Evolutionary conservation across 2,888 invertebrate genomes (phyloP).

Genomic region (Acanthosepion pharaonis): DNA sequence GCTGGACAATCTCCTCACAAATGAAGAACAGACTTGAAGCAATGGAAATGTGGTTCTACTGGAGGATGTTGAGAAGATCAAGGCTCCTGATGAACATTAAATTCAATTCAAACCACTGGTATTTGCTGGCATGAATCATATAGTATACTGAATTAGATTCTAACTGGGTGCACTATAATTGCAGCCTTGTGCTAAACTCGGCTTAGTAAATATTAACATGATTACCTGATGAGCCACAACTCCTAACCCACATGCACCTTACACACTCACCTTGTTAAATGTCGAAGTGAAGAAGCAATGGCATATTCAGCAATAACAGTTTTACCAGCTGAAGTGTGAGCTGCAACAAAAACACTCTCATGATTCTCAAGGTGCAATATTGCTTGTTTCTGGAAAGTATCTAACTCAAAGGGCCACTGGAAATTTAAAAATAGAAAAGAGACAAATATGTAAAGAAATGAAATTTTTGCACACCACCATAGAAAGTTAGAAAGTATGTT

Average conservation of each 20-base stretch:
- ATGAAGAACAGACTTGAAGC: too few species aligned
- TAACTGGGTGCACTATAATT: too few species aligned
- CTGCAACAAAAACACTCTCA: slow-evolving; percentile 97
- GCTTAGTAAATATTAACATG: not conserved
- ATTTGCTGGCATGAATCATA: too few species aligned
- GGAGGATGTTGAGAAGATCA: too few species aligned
- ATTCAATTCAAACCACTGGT: too few species aligned
- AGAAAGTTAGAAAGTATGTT: too few species aligned
- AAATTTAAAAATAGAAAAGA: slow-evolving; percentile 48
- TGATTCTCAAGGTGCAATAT: slow-evolving; percentile 93
- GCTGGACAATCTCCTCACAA: too few species aligned
- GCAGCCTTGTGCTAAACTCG: too few species aligned
- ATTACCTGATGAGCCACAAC: not conserved
- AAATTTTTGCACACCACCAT: too few species aligned
- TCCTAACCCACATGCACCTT: not conserved
- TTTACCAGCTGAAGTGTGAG: slow-evolving; percentile 97
- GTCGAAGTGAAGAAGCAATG: slow-evolving; percentile 92
- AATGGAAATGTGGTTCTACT: too few species aligned
- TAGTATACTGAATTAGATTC: too few species aligned
- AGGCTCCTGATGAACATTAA: too few species aligned
- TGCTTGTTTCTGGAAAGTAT: slow-evolving; percentile 97
- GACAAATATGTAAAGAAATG: not conserved
- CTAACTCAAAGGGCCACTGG: slow-evolving; percentile 87
- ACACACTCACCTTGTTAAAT: slow-evolving; percentile 84
- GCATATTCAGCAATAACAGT: slow-evolving; percentile 99